phyloP scores from a whole-genome alignment of 2,797 vertebrate species.

The Gymnoscopelus braueri region DNA sequence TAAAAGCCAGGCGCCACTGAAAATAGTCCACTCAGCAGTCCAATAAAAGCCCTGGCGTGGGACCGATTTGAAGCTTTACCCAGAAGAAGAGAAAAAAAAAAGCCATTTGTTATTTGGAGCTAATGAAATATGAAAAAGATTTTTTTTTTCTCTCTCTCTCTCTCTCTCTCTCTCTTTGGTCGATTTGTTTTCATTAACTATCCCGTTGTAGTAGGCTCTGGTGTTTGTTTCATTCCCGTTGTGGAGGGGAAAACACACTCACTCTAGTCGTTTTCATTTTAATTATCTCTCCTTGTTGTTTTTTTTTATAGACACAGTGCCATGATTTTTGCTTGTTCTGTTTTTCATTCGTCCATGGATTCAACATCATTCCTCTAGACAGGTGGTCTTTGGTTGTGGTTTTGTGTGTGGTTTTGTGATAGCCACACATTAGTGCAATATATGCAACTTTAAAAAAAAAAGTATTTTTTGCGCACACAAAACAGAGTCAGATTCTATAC shows the following conservation, averaged over 20 bases:
- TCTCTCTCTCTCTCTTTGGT: slow-evolving; percentile 21
- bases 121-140: slow-evolving; percentile 70
- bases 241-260: slow-evolving; percentile 21
- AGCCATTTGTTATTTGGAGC: slow-evolving; percentile 68
- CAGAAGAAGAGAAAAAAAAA: slow-evolving; percentile 43
- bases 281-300: slow-evolving; percentile 27
- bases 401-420: too few species aligned
- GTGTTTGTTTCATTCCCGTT: slow-evolving; percentile 47
- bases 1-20: slow-evolving; percentile 69
- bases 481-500: too few species aligned
- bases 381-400: too few species aligned
- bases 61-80: slow-evolving; percentile 66
- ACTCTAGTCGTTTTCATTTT: slow-evolving; percentile 28
- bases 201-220: slow-evolving; percentile 48
- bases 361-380: too few species aligned
- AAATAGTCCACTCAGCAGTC: slow-evolving; percentile 75
- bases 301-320: slow-evolving; percentile 29
- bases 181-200: slow-evolving; percentile 66
- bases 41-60: slow-evolving; percentile 65
- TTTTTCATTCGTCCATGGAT: too few species aligned
- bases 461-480: too few species aligned
- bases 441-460: too few species aligned
- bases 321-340: too few species aligned
- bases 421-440: too few species aligned
- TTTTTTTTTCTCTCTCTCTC: too few species aligned